These are phyloP conservation scores for Hirtodrosophila duncani DNA, from an alignment of 2,888 invertebrate genomes.

Conservation along the genomic window DNA sequence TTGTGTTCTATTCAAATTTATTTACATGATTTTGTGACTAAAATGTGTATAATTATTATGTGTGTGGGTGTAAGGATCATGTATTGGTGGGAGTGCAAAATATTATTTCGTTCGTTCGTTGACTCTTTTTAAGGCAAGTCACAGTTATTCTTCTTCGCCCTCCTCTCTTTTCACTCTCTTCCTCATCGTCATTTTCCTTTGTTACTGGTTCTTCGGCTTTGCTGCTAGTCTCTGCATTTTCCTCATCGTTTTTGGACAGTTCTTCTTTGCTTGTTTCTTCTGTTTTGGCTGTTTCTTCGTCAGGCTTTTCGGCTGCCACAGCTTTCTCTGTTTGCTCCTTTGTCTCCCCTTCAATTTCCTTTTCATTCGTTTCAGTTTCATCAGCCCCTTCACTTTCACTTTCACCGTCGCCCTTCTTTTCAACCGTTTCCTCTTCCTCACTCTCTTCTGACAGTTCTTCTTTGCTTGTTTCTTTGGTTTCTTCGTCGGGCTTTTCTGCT, in stretches of 20 bases:
- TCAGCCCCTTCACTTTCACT: slow-evolving; percentile 4
- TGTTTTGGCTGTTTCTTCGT: background rate
- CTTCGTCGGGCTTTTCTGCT: no score
- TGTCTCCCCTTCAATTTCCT: background rate
- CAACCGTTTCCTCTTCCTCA: slow-evolving; percentile 5
- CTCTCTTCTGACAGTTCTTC: slow-evolving; percentile 10
- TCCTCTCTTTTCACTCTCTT: background rate
- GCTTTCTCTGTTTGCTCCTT: background rate
- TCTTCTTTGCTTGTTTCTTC: background rate
- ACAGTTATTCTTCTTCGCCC: slow-evolving; percentile 15
- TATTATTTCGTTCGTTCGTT: slow-evolving; percentile 18
- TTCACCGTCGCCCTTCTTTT: slow-evolving; percentile 2
- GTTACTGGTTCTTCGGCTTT: no score
- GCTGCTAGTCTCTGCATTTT: background rate
- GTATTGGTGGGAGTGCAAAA: slow-evolving; percentile 13
- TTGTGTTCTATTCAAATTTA: no score
- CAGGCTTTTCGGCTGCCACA: background rate
- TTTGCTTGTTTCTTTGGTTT: background rate
- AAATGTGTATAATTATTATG: no score
- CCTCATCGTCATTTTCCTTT: background rate
- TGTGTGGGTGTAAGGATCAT: no score
- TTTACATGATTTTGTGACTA: no score
- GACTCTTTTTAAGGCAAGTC: no score
- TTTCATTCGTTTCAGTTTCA: slow-evolving; percentile 7
- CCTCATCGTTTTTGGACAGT: background rate